Base-by-base conservation (phyloP, 2,888 invertebrate species). In the Sminthurinus aureus region DNA sequence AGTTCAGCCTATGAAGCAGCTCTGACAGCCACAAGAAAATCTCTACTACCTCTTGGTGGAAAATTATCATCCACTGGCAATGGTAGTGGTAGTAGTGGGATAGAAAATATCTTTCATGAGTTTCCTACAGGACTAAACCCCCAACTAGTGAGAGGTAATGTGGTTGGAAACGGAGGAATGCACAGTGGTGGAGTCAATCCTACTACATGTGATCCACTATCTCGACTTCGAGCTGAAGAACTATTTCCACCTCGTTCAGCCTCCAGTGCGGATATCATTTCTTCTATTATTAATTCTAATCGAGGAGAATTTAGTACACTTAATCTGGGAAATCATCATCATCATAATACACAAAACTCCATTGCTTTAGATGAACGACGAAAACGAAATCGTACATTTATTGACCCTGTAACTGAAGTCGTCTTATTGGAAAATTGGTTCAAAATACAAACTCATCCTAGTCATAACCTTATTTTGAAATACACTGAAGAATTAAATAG, bases 341-440 rank as follows among this genome's bases (percentile, higher is more conserved):
- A 84, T 73, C 74, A 74, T 38, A 82, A 83, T 12, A 83, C 79
- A 67, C 85, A 82, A 64, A 87, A 86, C 74, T 24, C 20, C 3
- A 22, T 52, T 12, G 85, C 86, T 22, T 51, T 88, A 73, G 87
- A 97, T 89, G 97, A 97, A 90, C 93, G 97, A 66, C 94, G 98
- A 87, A 97, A 98, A 90, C 94, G 99, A 73, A 99, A 98, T 91
- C 94, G 99, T 88, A 98, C 99, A 71, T 99, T 99, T 91, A 99
- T 99, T 89, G 99, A 99, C 91, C 99, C 99, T 0, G 96, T 99
- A 26, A 97, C 98, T 20, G 99, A 99, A 92, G 98, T 99, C 83
- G 97, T 97, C 24, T 94, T 96, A 86, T 92, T 97, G 86, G 97
- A 97, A 90, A 96, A 96, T 90, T 98, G 98, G 98, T 99, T 98